Conservation (phyloP, 2,888 invertebrate genomes). For the Polyommatus iphigenia region DNA sequence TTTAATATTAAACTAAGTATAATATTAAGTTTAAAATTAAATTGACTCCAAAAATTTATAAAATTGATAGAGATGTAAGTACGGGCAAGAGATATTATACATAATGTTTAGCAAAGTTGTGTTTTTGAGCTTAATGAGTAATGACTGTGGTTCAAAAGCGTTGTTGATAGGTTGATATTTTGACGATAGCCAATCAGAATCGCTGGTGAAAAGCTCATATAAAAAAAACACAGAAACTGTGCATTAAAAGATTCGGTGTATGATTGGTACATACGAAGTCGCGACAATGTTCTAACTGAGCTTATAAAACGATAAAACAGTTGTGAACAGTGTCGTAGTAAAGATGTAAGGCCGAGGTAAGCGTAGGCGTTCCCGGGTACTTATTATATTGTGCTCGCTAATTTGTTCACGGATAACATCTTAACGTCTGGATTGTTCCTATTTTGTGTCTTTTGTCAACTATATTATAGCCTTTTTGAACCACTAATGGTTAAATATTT, state of each 20-base stretch:
- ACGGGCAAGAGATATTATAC: too few species aligned
- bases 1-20: neutral
- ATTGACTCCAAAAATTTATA: too few species aligned
- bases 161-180: too few species aligned
- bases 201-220: too few species aligned
- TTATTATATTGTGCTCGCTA: conserved; percentile 32
- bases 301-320: conserved; percentile 32
- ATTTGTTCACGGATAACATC: conserved; percentile 30
- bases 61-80: too few species aligned
- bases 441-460: neutral
- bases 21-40: too few species aligned
- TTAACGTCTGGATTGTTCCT: conserved; percentile 3
- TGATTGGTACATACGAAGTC: neutral
- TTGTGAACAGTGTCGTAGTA: conserved; percentile 31
- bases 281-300: neutral
- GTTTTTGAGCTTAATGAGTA: too few species aligned
- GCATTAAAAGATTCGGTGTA: neutral
- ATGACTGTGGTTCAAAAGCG: too few species aligned
- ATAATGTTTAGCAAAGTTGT: too few species aligned
- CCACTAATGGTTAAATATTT: neutral
- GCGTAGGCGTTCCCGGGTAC: conserved; percentile 31
- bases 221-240: neutral
- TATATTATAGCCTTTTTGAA: neutral
- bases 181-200: too few species aligned
- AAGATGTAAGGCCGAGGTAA: conserved; percentile 27